These are phyloP conservation scores for Drosophila fulvimacula DNA, from an alignment of 2,888 invertebrate species.

Conservation along the genomic window DNA sequence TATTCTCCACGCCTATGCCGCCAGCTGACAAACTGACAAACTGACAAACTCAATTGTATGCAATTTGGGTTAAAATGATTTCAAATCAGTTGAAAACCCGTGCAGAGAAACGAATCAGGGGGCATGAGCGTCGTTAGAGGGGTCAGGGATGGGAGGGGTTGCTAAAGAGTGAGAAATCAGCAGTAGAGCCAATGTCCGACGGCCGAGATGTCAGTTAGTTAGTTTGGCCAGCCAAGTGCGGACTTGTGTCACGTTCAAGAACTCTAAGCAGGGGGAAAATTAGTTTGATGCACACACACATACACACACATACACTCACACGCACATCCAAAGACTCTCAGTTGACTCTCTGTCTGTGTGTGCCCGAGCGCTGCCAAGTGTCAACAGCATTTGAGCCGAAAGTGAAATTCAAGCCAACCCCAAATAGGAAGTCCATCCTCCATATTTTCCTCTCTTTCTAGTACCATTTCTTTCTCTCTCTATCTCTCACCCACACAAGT, in stretches of 20 bases:
- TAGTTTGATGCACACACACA: constrained; percentile 68
- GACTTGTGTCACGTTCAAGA: constrained; percentile 79
- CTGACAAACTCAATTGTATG: constrained; percentile 72
- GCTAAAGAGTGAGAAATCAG: constrained; percentile 5
- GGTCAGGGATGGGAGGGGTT: not conserved
- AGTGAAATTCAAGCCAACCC: constrained; percentile 69
- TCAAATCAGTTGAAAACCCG: constrained; percentile 73
- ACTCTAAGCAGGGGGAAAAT: constrained; percentile 77
- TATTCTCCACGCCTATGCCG: constrained; percentile 6
- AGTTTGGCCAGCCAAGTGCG: constrained; percentile 60
- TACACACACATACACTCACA: constrained; percentile 5
- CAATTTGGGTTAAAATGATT: constrained; percentile 76
- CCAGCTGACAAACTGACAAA: constrained; percentile 34
- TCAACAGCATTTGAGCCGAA: constrained; percentile 74
- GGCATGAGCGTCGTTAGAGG: not conserved
- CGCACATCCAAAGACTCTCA: constrained; percentile 15
- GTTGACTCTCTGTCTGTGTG: constrained; percentile 12
- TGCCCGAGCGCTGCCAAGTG: constrained; percentile 48
- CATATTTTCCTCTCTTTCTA: not conserved
- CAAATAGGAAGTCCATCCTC: constrained; percentile 8
- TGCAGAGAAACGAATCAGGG: constrained; percentile 16
- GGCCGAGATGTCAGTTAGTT: constrained; percentile 37
- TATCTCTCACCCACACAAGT: constrained; percentile 35
- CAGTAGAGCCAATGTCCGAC: not conserved
- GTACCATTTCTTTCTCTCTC: not conserved